These are phyloP conservation scores for Bacillus rossius DNA, from an alignment of 1,140 invertebrate genomes.

Conservation along the genomic window DNA sequence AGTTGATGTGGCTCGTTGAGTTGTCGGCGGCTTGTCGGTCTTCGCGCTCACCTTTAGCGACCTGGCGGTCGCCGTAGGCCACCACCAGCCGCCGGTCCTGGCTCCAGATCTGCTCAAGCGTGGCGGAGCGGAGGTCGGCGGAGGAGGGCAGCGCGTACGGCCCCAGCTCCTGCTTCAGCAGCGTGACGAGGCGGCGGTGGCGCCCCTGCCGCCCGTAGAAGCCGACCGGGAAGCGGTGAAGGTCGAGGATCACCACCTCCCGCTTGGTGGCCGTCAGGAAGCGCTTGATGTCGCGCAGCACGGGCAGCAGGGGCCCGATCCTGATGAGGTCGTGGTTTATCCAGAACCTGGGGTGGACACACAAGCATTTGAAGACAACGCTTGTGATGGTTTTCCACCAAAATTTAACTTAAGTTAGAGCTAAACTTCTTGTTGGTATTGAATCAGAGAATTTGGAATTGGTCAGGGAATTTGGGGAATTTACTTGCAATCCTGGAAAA, in stretches of 20 bases:
- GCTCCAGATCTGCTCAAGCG: conserved; percentile 56
- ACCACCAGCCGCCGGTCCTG: conserved; percentile 56
- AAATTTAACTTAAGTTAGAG: no score
- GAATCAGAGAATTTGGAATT: no score
- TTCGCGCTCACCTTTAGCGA: conserved; percentile 44
- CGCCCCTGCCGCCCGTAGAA: conserved; percentile 49
- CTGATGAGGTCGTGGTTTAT: conserved; percentile 64
- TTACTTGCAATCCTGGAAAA: no score
- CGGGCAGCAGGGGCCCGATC: conserved; percentile 53
- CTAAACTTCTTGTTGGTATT: no score
- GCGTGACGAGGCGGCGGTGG: conserved; percentile 51
- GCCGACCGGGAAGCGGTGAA: conserved; percentile 61
- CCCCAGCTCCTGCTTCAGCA: conserved; percentile 57
- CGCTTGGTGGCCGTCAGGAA: conserved; percentile 54
- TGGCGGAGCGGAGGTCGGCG: conserved; percentile 42
- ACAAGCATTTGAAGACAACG: conserved; percentile 1
- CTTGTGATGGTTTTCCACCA: no score
- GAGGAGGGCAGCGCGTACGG: conserved; percentile 45
- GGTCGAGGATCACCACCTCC: conserved; percentile 64
- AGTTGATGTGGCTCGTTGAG: no score
- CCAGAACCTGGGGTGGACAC: conserved; percentile 50
- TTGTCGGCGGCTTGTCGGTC: no score
- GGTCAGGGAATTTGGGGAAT: no score
- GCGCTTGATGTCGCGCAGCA: conserved; percentile 54
- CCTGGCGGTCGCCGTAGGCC: conserved; percentile 53